Evolutionary conservation across 2,888 invertebrate species (phyloP).

Genomic region (Nomada fucata): DNA sequence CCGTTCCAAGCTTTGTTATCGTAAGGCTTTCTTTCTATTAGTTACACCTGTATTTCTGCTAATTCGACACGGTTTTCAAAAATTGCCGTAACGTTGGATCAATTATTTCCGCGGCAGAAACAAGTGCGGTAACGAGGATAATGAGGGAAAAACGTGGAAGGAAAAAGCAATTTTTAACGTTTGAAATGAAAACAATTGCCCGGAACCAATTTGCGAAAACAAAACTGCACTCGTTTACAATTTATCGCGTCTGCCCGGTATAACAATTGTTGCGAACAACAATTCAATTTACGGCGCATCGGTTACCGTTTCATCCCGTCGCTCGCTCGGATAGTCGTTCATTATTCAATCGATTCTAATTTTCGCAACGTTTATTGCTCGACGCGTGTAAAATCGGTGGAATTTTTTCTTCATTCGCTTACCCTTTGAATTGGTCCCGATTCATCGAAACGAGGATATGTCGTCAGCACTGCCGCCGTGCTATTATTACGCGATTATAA

Average conservation of each 20-base stretch:
- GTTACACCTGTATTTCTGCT: not conserved
- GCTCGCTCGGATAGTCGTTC: slow-evolving; percentile 1
- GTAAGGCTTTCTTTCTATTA: slow-evolving; percentile 49
- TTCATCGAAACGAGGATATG: slow-evolving; percentile 34
- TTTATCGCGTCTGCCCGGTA: not conserved
- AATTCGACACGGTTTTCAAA: not conserved
- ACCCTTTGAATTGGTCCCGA: slow-evolving; percentile 36
- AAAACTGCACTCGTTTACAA: no score
- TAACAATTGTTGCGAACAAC: not conserved
- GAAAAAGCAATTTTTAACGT: no score
- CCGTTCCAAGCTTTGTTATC: slow-evolving; percentile 66
- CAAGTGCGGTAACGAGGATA: no score
- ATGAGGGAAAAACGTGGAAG: no score
- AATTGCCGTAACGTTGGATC: no score
- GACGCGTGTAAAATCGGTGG: slow-evolving; percentile 23
- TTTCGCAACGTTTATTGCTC: slow-evolving; percentile 8
- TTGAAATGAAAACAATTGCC: no score
- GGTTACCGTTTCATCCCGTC: not conserved
- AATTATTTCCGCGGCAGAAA: no score
- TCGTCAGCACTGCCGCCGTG: slow-evolving; percentile 24
- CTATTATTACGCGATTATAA: slow-evolving; percentile 56
- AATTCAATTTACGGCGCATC: not conserved
- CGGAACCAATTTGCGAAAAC: no score
- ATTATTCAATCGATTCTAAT: slow-evolving; percentile 16
- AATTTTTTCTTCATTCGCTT: slow-evolving; percentile 38